phyloP scores from a whole-genome alignment of 2,888 invertebrate species.

The Morpho helenor region DNA sequence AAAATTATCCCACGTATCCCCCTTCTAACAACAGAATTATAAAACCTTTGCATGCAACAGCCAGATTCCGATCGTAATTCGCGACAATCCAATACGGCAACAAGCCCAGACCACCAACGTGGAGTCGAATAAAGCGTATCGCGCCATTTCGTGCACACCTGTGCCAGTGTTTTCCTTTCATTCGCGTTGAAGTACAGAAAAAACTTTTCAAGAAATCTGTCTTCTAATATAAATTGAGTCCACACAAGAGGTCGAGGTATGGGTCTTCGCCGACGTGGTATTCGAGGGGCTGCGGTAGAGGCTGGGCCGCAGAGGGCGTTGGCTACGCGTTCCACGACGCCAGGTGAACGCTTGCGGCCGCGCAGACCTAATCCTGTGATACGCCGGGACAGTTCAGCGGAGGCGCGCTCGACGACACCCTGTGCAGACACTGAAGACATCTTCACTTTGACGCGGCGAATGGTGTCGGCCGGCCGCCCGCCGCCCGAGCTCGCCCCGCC shows the following conservation, averaged over 20 bases:
- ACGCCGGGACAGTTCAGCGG: slow-evolving; percentile 92
- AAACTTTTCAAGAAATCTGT: slow-evolving; percentile 90
- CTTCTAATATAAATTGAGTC: slow-evolving; percentile 89
- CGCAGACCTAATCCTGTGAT: slow-evolving; percentile 90
- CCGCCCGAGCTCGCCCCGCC: slow-evolving; percentile 49
- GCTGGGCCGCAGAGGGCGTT: slow-evolving; percentile 90
- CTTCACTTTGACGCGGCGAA: slow-evolving; percentile 73
- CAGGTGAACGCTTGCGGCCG: slow-evolving; percentile 78
- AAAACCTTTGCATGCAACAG: slow-evolving; percentile 80
- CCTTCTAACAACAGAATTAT: slow-evolving; percentile 89
- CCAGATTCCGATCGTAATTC: slow-evolving; percentile 83
- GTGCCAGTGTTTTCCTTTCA: slow-evolving; percentile 89
- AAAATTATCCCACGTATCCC: slow-evolving; percentile 92
- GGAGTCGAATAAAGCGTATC: slow-evolving; percentile 92
- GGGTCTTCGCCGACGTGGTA: slow-evolving; percentile 66
- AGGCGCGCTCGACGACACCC: slow-evolving; percentile 94
- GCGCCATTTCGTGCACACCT: slow-evolving; percentile 93
- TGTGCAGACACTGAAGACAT: slow-evolving; percentile 93
- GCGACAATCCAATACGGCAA: slow-evolving; percentile 92
- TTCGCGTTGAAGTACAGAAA: slow-evolving; percentile 89
- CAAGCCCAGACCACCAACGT: slow-evolving; percentile 92
- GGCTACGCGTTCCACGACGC: slow-evolving; percentile 92
- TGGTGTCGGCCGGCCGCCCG: slow-evolving; percentile 63
- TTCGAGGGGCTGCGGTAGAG: slow-evolving; percentile 50
- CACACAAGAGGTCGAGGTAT: slow-evolving; percentile 81